Conservation (phyloP, 2,888 invertebrate genomes). For the Dysmachus trigonus region DNA sequence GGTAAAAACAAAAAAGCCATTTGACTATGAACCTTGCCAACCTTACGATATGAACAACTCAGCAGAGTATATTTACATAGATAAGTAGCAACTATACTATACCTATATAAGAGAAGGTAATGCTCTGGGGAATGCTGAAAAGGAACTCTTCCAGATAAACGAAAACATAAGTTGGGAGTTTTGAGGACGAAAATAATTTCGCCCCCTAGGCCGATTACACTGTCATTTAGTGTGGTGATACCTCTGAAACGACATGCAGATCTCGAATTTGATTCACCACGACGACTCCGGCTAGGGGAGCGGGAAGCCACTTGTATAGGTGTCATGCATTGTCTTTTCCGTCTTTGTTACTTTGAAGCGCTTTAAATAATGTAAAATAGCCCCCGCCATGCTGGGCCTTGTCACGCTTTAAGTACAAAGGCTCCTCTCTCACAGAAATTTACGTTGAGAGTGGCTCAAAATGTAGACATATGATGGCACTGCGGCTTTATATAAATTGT, state of each 20-base stretch:
- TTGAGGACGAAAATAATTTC: slow-evolving; percentile 1
- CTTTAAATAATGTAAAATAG: neutral
- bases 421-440: neutral
- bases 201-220: slow-evolving; percentile 27
- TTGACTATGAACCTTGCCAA: slow-evolving; percentile 6
- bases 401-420: neutral
- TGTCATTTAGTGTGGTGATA: slow-evolving; percentile 5
- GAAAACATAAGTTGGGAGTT: slow-evolving; percentile 18
- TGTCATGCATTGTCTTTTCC: neutral
- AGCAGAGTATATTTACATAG: slow-evolving; percentile 19
- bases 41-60: slow-evolving; percentile 29
- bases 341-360: neutral
- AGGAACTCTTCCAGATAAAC: neutral
- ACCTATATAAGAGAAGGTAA: neutral
- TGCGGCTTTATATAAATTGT: neutral
- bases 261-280: neutral
- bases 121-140: neutral
- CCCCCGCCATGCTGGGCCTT: neutral
- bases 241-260: neutral
- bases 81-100: neutral
- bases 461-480: neutral
- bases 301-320: neutral
- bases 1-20: slow-evolving; percentile 6
- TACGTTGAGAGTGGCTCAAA: neutral
- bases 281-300: neutral